Percentiles rank a stretch among this genome's conserved stretches.
Evolutionary conservation across 2,888 invertebrate genomes (phyloP).

Genomic region (Cephus pulcher): DNA sequence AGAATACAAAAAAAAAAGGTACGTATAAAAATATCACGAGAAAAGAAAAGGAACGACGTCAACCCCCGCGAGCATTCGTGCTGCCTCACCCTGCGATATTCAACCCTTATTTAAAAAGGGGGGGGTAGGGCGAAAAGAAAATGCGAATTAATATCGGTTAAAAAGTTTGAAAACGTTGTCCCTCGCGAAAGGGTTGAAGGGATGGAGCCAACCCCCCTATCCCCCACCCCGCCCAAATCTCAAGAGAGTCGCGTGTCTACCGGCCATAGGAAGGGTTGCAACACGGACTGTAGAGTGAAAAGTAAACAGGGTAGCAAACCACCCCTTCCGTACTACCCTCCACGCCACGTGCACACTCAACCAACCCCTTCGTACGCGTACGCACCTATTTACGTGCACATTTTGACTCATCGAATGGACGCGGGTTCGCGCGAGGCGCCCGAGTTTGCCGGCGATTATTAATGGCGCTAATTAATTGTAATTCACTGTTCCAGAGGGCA

Average conservation of each 20-base stretch:
- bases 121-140: not conserved
- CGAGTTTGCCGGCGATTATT: conserved; percentile 14
- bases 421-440: not conserved
- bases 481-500: conserved; percentile 23
- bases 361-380: not conserved
- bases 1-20: not conserved
- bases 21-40: no score
- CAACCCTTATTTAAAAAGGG: not conserved
- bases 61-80: not conserved
- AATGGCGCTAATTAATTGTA: conserved; percentile 25
- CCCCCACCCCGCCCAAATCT: not conserved
- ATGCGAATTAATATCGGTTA: conserved; percentile 6
- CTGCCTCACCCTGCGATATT: not conserved
- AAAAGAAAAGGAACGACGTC: not conserved
- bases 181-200: not conserved
- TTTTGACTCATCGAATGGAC: not conserved
- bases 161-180: conserved; percentile 1
- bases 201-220: not conserved
- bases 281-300: conserved; percentile 26
- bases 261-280: conserved; percentile 15
- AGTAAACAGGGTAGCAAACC: conserved; percentile 21
- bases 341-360: not conserved
- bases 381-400: not conserved
- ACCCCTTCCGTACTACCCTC: not conserved
- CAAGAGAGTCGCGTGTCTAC: conserved; percentile 20